Base-by-base conservation (phyloP, 2,888 invertebrate genomes). In the Amorpha juglandis region DNA sequence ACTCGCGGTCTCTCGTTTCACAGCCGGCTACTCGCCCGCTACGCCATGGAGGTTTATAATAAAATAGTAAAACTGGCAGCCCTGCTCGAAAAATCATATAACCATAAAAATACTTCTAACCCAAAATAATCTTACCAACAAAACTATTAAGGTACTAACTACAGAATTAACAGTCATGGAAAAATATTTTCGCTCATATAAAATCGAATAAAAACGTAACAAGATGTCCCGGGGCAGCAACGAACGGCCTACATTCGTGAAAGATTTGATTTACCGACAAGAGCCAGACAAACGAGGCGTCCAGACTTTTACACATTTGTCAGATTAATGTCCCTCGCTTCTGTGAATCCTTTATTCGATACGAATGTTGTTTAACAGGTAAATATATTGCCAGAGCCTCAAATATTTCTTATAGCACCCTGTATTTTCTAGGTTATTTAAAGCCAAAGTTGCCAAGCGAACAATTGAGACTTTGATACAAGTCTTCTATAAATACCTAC, bases 201-300 rank as follows among this genome's bases (percentile, higher is more conserved):
- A 55, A 35, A 19, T 16, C 4, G 7, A 38, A 16, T 55, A 16
- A 55, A 35, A 1, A 16, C 16, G 9, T 6, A 35, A 35, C 55
- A 38, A 38, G 16, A 38, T 35, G 55, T 35, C 55, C 55, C 9
- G 38, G 16, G 55, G 0, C 38, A 35, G 9, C 38, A 42, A 48
- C 12, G 16, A 35, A 27, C 38, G 52, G 42, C 12, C 42, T 63
- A 62, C 21, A 47, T 62, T 52, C 52, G 27, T 14, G 35, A 55
- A 55, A 35, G 63, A 63, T 52, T 63, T 38, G 51, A 63, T 63
- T 42, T 42, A 38, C 42, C n/a, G 48, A 63, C 63, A 63, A 63
- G 21, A 14, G 12, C 19, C 42, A 63, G 52, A 42, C 27, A 63
- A 63, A 63, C 42, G 63, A 63, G n/a, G 16, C 16, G 63, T 63